These are phyloP conservation scores for Euwallacea fornicatus DNA, from an alignment of 1,140 invertebrate species.

Conservation along the genomic window DNA sequence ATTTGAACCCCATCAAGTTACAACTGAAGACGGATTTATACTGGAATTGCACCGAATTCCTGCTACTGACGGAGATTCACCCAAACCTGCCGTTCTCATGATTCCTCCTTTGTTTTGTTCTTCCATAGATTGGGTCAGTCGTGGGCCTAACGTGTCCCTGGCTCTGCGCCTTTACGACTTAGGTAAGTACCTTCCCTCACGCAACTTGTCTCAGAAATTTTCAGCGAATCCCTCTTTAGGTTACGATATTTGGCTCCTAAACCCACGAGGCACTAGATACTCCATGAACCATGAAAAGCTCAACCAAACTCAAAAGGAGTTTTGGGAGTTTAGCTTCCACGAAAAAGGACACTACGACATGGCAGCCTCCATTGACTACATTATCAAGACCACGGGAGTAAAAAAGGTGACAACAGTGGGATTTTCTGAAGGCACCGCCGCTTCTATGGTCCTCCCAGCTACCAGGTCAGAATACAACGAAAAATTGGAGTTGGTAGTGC, in stretches of 20 bases:
- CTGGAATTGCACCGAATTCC: slow-evolving; percentile 38
- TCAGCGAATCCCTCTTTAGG: slow-evolving; percentile 15
- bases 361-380: slow-evolving; percentile 64
- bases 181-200: slow-evolving; percentile 9
- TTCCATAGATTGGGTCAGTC: slow-evolving; percentile 15
- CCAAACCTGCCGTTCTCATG: slow-evolving; percentile 10
- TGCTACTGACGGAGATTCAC: slow-evolving; percentile 5
- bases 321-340: slow-evolving; percentile 60
- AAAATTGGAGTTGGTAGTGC: slow-evolving; percentile 58
- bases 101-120: slow-evolving; percentile 12
- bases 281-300: slow-evolving; percentile 30
- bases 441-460: slow-evolving; percentile 58
- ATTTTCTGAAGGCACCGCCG: slow-evolving; percentile 63
- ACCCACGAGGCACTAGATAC: slow-evolving; percentile 54
- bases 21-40: slow-evolving; percentile 37
- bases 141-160: slow-evolving; percentile 8
- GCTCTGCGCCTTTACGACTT: slow-evolving; percentile 18
- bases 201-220: neutral
- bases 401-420: slow-evolving; percentile 59
- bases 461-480: slow-evolving; percentile 58
- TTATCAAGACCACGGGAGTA: slow-evolving; percentile 57
- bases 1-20: slow-evolving; percentile 36
- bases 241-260: slow-evolving; percentile 66
- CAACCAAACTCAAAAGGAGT: slow-evolving; percentile 4
- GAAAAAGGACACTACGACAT: slow-evolving; percentile 70